Evolutionary conservation across 1,140 invertebrate species (phyloP), one percentile per base, ranked within the genome.

Genomic region (Hylaeus anthracinus): DNA sequence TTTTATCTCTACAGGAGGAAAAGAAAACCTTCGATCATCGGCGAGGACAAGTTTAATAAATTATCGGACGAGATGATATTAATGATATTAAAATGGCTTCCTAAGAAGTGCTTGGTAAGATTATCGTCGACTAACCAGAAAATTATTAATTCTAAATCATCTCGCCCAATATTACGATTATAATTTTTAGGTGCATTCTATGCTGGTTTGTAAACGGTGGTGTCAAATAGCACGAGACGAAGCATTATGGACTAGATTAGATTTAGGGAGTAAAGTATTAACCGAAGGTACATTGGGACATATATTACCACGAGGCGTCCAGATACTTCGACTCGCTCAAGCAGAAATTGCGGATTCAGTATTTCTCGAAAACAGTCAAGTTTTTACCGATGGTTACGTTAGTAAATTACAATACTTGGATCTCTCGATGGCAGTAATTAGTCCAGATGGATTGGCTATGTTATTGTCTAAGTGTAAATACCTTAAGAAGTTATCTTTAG

Each of bases 41-140:
- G 90, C 1, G 92, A 93, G 89, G 95, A 96, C 90, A 92, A 95
- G 85, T 96, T 96, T 85, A 93, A 94, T n/a, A 93, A 94, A 77
- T 88, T 97, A 65, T 97, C 97, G 0, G 97, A 98, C 93, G 97
- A 98, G 92, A 95, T 98, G 78, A 94, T 98, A 26, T 91, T 98
- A n/a, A 94, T 95, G 83, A 96, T 98, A 56, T 96, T 98, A 78
- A 95, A 95, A 86, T 97, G 96, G 95, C 93, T 98, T 61, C 96
- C 97, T 8, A 98, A 97, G 89, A 95, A 95, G 82, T 95, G 95
- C 14, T 92, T 98, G 65, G 94, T 95, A 61, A 95, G 84, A 66
- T 81, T 63, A 51, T 2, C 64, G 43, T 43, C 61, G 58, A 43
- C 72, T 78, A 53, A 45, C 60, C 37, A 69, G 14, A 71, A 73